phyloP scores from a whole-genome alignment of 2,113 vertebrate genomes.

The Peromyscus californicus region DNA sequence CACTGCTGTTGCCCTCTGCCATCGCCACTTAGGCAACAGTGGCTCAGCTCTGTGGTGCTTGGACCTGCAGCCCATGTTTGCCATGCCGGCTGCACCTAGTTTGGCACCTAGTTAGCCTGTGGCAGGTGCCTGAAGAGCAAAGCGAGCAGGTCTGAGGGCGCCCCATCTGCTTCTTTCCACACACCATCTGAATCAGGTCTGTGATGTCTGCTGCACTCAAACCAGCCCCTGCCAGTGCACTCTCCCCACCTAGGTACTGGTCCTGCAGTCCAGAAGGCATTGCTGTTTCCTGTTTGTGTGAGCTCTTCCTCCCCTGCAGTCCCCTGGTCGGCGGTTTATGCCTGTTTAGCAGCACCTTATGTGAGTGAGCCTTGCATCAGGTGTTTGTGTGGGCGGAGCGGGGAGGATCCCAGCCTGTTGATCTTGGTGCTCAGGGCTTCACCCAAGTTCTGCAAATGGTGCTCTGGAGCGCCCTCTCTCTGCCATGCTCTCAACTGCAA shows the following conservation, averaged over 20 bases:
- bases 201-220: neutral
- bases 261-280: neutral
- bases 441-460: neutral
- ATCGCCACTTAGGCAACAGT: neutral
- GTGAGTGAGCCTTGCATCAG: neutral
- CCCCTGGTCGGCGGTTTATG: neutral
- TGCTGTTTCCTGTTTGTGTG: neutral
- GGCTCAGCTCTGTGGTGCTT: neutral
- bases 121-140: neutral
- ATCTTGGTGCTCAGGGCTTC: neutral
- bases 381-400: neutral
- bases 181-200: neutral
- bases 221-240: neutral
- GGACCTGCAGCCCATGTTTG: neutral
- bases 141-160: neutral
- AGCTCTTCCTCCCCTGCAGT: neutral
- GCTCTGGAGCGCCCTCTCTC: too few species aligned
- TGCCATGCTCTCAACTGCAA: rapidly evolving
- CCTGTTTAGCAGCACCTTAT: neutral
- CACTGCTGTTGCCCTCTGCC: neutral
- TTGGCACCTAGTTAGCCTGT: neutral
- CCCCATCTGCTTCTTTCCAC: neutral
- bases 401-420: neutral
- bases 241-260: neutral
- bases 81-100: neutral